Conservation (phyloP, 2,797 vertebrate genomes). For the Alcedo quadribrachys region DNA sequence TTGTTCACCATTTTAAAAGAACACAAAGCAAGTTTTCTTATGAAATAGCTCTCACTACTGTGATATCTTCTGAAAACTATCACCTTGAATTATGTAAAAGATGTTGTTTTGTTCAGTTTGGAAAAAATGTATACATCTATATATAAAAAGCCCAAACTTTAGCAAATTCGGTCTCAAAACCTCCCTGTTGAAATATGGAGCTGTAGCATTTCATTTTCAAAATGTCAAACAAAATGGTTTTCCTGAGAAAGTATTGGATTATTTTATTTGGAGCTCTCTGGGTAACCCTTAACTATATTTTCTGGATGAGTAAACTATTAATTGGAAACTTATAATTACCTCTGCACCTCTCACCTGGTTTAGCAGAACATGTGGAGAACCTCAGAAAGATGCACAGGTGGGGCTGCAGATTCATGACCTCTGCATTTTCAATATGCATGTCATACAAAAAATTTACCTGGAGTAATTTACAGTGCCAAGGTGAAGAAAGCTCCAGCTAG, state of each 20-base stretch:
- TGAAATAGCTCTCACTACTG: constrained; percentile 39
- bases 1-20: constrained; percentile 33
- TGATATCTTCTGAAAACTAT: constrained; percentile 45
- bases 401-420: neutral
- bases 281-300: neutral
- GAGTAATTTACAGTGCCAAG: neutral
- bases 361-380: neutral
- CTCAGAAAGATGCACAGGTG: neutral
- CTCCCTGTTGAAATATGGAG: constrained; percentile 14
- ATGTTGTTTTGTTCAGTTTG: constrained; percentile 32
- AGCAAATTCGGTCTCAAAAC: constrained; percentile 29
- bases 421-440: neutral
- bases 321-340: neutral
- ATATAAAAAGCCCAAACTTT: constrained; percentile 28
- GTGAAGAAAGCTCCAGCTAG: neutral
- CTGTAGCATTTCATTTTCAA: constrained; percentile 24
- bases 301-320: neutral
- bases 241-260: neutral
- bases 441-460: neutral
- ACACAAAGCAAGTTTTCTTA: constrained; percentile 39
- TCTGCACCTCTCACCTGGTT: neutral
- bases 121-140: neutral
- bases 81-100: constrained; percentile 54
- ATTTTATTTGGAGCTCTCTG: neutral
- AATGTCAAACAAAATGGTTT: constrained; percentile 10